Percentiles rank a stretch among this genome's conserved stretches.
These are phyloP conservation scores for Bruchidius siliquastri DNA, from an alignment of 2,888 invertebrate species.

Conservation along the genomic window DNA sequence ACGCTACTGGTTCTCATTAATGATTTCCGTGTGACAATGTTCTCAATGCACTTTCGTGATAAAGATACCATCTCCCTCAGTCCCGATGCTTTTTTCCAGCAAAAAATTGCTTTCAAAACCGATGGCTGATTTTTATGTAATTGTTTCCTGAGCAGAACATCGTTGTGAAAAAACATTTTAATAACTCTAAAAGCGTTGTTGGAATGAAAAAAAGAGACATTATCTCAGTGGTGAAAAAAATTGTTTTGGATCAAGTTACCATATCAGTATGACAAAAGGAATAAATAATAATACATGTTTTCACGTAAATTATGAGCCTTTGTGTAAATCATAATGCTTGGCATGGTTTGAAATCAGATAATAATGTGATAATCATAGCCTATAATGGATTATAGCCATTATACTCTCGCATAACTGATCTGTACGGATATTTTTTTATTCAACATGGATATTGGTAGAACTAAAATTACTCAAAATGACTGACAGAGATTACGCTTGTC, in stretches of 20 bases:
- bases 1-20: not conserved
- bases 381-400: not conserved
- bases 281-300: not conserved
- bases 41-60: conserved; percentile 6
- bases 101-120: not conserved
- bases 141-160: not conserved
- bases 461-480: not conserved
- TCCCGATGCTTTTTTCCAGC: not conserved
- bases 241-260: not conserved
- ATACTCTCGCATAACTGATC: not conserved
- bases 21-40: not conserved
- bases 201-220: not conserved
- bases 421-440: not conserved
- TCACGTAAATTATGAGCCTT: not conserved
- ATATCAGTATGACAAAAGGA: not conserved
- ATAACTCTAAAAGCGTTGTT: not conserved
- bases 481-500: too few relatives aligned
- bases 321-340: not conserved
- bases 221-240: not conserved
- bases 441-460: not conserved
- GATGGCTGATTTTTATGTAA: not conserved
- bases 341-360: not conserved
- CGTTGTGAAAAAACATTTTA: not conserved
- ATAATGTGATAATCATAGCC: not conserved
- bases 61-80: conserved; percentile 1